Percentiles rank a stretch among this genome's conserved stretches.
Evolutionary conservation across 2,888 invertebrate species (phyloP).

Genomic region (Elaeidobius kamerunicus): DNA sequence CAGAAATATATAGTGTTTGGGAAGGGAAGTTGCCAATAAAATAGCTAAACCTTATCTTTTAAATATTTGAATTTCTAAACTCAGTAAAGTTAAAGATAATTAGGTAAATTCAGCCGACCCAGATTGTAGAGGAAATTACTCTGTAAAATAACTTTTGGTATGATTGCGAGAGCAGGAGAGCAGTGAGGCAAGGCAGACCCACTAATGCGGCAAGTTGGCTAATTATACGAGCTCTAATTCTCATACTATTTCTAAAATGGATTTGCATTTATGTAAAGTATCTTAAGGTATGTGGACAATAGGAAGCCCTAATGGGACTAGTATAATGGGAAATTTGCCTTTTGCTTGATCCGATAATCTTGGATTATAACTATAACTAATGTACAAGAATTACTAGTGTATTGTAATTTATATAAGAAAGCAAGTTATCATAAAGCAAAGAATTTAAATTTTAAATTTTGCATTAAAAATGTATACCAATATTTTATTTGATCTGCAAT

Average conservation of each 20-base stretch:
- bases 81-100: conserved; percentile 32
- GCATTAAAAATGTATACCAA: no score
- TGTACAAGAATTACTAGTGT: no score
- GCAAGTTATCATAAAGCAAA: no score
- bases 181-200: conserved; percentile 27
- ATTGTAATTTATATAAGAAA: no score
- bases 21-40: no score
- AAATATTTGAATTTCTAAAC: conserved; percentile 32
- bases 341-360: neutral
- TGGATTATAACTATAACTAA: no score
- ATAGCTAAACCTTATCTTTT: conserved; percentile 31
- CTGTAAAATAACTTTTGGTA: conserved; percentile 32
- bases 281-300: conserved; percentile 26
- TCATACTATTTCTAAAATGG: conserved; percentile 26
- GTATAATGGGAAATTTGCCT: no score
- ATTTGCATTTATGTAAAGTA: conserved; percentile 24
- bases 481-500: no score
- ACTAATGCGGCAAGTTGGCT: conserved; percentile 30
- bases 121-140: conserved; percentile 33
- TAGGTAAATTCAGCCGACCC: conserved; percentile 33
- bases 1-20: no score
- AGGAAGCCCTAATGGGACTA: conserved; percentile 14
- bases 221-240: conserved; percentile 27
- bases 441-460: no score
- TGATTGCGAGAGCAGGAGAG: conserved; percentile 31